Conservation (phyloP, 2,797 vertebrate species). For the Dicrostonyx torquatus region DNA sequence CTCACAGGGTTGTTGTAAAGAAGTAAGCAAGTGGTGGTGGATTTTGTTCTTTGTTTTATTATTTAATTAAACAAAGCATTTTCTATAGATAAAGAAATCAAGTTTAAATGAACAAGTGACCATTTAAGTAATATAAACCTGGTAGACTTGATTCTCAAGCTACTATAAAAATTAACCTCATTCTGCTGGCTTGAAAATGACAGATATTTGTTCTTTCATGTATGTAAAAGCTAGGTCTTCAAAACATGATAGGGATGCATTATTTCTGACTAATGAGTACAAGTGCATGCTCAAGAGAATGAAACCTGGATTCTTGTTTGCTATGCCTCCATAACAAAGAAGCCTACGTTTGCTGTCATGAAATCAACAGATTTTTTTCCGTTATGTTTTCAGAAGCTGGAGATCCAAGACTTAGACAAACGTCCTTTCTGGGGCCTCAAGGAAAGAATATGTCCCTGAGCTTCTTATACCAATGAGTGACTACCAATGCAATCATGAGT, state of each 20-base stretch:
- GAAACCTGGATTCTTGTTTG: background rate
- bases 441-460: background rate
- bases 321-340: background rate
- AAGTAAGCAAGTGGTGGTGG: background rate
- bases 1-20: background rate
- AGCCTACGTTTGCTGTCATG: background rate
- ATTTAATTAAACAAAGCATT: background rate
- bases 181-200: background rate
- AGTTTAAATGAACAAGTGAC: background rate
- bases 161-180: background rate
- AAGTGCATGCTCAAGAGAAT: background rate
- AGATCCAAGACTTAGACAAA: background rate
- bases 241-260: background rate
- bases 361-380: background rate
- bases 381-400: no score
- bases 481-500: background rate
- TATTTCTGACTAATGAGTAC: background rate
- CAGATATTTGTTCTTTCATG: background rate
- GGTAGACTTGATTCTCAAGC: background rate
- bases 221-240: background rate
- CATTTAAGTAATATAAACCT: background rate
- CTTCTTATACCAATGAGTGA: no score
- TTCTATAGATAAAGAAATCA: background rate
- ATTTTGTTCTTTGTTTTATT: background rate
- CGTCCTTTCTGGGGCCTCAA: fast-evolving